These are phyloP conservation scores for Onychorhynchus coronatus DNA, from an alignment of 2,113 vertebrate genomes.

Conservation along the genomic window DNA sequence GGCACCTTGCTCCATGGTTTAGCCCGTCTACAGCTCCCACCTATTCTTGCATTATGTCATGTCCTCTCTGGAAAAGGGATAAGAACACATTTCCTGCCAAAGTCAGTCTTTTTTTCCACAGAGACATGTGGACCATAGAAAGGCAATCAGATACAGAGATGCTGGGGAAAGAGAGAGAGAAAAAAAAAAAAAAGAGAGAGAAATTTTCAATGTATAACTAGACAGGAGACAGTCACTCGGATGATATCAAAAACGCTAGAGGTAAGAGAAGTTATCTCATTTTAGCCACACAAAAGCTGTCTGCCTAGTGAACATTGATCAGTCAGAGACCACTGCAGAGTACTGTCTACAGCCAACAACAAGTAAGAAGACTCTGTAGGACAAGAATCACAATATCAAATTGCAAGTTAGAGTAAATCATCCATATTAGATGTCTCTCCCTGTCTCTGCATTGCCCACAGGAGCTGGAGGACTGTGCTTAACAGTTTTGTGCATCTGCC, in stretches of 20 bases:
- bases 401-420: background rate
- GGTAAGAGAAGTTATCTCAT: background rate
- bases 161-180: background rate
- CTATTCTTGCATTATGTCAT: background rate
- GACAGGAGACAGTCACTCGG: background rate
- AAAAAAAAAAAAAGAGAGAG: background rate
- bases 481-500: background rate
- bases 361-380: background rate
- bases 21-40: background rate
- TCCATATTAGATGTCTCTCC: background rate
- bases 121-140: background rate
- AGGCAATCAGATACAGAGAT: background rate
- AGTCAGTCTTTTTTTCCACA: background rate
- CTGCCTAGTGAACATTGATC: background rate
- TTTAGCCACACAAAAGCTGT: background rate
- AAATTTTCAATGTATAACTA: background rate
- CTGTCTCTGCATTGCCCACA: background rate
- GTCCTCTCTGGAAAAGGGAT: background rate
- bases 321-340: background rate
- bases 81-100: background rate
- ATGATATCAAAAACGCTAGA: background rate
- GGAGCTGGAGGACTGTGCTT: background rate
- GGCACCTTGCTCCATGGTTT: background rate
- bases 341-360: background rate
- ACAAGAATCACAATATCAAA: background rate